phyloP scores from a whole-genome alignment of 2,113 vertebrate genomes.

The Erythrocercus mccallii region DNA sequence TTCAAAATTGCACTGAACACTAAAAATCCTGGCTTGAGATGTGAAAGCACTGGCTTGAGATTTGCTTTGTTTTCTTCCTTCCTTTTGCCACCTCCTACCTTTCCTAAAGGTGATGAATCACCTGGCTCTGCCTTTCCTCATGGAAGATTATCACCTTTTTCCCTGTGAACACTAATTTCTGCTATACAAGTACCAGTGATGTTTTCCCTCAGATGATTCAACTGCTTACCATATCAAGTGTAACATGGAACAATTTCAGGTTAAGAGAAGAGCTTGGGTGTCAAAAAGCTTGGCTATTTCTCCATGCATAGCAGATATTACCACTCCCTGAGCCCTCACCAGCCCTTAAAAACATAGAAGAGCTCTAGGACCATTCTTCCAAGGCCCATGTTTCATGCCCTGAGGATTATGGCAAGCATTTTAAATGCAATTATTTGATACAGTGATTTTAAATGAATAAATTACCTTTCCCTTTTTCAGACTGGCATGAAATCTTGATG shows the following conservation, averaged over 20 bases:
- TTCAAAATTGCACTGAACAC: background rate
- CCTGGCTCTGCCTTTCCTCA: background rate
- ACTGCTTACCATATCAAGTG: background rate
- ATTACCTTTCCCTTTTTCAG: background rate
- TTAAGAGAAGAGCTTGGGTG: background rate
- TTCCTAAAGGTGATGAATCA: background rate
- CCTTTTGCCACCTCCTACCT: background rate
- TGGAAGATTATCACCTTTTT: background rate
- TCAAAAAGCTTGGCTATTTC: background rate
- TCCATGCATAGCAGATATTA: background rate
- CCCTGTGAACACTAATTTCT: background rate
- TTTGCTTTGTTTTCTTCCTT: background rate
- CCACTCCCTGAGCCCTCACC: background rate
- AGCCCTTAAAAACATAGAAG: background rate
- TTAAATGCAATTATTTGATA: constrained; percentile 27
- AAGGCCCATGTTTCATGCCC: background rate
- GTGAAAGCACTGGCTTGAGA: background rate
- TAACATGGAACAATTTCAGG: background rate
- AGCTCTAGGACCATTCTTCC: background rate
- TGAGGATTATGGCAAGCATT: background rate
- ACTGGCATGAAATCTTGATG: background rate
- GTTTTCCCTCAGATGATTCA: background rate
- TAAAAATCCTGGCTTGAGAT: background rate
- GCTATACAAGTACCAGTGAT: background rate
- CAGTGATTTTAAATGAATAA: background rate